phyloP scores from a whole-genome alignment of 2,797 vertebrate species.

The Antennarius maculatus region DNA sequence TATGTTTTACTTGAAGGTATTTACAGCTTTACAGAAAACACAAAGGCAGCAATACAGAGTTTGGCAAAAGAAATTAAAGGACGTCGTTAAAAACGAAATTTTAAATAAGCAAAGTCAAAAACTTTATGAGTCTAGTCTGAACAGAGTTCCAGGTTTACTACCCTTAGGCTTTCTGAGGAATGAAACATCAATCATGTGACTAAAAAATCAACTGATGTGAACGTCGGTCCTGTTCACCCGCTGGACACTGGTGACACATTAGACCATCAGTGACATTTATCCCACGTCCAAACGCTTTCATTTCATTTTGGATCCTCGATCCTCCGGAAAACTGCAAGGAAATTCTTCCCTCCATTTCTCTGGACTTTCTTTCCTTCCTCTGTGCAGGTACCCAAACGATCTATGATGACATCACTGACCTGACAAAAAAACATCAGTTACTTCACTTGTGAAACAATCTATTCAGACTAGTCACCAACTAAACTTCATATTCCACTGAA shows the following conservation, averaged over 20 bases:
- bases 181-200: background rate
- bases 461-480: background rate
- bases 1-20: conserved; percentile 24
- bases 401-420: conserved; percentile 84
- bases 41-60: conserved; percentile 12
- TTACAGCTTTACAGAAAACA: conserved; percentile 21
- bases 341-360: conserved; percentile 89
- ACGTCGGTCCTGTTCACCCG: conserved; percentile 12
- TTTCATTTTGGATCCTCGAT: conserved; percentile 72
- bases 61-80: conserved; percentile 4
- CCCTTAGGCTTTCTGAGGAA: background rate
- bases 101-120: background rate
- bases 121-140: background rate
- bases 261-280: conserved; percentile 4
- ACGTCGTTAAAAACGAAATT: background rate
- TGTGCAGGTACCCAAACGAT: conserved; percentile 86
- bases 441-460: background rate
- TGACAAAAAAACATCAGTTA: conserved; percentile 55
- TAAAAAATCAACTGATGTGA: background rate
- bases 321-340: conserved; percentile 88
- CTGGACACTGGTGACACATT: background rate
- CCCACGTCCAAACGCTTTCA: conserved; percentile 5
- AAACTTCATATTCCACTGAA: background rate
- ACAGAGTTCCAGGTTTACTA: background rate
- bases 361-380: conserved; percentile 95